Evolutionary conservation across 2,888 invertebrate genomes (phyloP).

Genomic region (Tipula helvola): DNA sequence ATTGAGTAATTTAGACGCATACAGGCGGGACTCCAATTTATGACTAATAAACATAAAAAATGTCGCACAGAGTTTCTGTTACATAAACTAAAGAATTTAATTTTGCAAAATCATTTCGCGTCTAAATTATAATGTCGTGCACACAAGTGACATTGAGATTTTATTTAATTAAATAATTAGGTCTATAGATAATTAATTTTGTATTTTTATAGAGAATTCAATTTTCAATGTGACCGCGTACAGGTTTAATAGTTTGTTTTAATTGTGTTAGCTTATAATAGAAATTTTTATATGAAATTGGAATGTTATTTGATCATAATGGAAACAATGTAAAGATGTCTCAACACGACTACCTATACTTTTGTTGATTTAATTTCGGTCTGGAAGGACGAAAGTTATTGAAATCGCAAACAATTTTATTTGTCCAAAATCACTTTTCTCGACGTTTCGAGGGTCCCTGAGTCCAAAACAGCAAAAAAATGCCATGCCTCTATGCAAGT

Average conservation of each 20-base stretch:
- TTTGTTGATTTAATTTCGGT: too few relatives aligned
- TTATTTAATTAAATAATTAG: neutral
- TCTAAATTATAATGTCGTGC: neutral
- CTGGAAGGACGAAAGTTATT: too few relatives aligned
- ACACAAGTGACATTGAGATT: neutral
- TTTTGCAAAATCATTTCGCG: neutral
- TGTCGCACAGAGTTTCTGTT: neutral
- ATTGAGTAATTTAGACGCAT: neutral
- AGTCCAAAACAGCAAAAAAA: too few relatives aligned
- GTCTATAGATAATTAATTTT: neutral
- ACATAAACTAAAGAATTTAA: neutral
- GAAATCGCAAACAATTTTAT: too few relatives aligned
- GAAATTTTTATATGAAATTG: too few relatives aligned
- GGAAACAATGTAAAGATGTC: too few relatives aligned
- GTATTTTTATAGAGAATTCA: neutral
- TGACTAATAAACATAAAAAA: neutral
- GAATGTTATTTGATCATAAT: too few relatives aligned
- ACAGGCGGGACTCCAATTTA: neutral
- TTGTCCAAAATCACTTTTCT: too few relatives aligned
- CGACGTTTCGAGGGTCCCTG: too few relatives aligned
- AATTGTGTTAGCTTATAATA: neutral
- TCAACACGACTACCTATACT: too few relatives aligned
- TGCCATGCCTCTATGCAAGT: too few relatives aligned
- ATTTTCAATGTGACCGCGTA: neutral
- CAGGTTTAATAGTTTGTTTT: neutral